Evolutionary conservation across 1,140 invertebrate genomes (phyloP), one percentile per base, ranked within the genome.

Genomic region (Drosophila equinoxialis): DNA sequence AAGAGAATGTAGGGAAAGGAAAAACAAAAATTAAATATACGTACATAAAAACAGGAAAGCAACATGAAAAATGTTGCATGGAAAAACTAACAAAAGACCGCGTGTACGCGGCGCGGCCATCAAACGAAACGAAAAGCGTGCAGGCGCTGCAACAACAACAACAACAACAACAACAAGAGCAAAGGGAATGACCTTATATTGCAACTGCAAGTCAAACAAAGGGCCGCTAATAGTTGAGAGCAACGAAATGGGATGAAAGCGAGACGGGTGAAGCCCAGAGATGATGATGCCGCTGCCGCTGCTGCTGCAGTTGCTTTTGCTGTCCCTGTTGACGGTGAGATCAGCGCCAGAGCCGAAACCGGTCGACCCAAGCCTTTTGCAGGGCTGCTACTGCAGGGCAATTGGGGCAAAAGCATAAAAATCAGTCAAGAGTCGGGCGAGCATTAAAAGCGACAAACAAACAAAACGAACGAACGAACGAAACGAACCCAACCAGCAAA

Each of bases 371-470:
- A 35, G 41, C 71, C 45, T 48, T 54, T 55, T 26, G 63, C 30
- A 30, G 30, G 30, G 30, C 30, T 30, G 84, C 84, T 84, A 84
- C 84, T 80, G 85, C 81, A 69, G 84, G 84, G 84, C 84, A 89
- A 89, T 89, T 89, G 84, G 84, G 84, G 74, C 84, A 89, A 89
- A 89, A 89, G 85, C 84, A 89, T 89, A 89, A 89, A 89, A 89
- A 89, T 89, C 84, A 89, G 84, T 89, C 84, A 89, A 89, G 84
- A 89, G 84, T 89, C 84, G 79, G 48, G 69, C 76, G 78, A 75
- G 82, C 84, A 89, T 89, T 89, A 89, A 89, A 89, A 86, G 83
- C 84, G 84, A 89, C 84, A 89, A 89, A 89, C 84, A 89, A 87
- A 86, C 83, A 86, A 67, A 30, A 82, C 71, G 63, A 66, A 83